Base-by-base conservation (phyloP, 1,140 invertebrate species). In the Drosophila rhopaloa region DNA sequence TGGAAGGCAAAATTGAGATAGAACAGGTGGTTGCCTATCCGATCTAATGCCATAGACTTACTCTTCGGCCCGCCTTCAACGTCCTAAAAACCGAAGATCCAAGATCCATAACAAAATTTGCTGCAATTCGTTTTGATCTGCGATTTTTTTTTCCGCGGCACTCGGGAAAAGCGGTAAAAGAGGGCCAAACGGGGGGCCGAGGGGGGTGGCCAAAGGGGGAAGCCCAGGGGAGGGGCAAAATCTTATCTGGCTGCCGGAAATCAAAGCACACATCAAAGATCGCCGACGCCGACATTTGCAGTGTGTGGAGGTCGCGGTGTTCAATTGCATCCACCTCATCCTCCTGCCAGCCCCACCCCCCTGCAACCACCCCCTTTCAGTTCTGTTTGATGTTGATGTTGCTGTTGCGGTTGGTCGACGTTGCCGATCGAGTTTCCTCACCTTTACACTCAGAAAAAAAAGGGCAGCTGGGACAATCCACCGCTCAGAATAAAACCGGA, bases 211-310 rank as follows among this genome's bases (percentile, higher is more conserved):
- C 19, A 38, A 16, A 11, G 37, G 19, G 19, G 14, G 24, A 16
- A 41, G 14, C 40, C n/a, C 50, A 13, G 38, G 1, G 63, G 19
- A 40, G 32, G 29, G 46, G 68, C 48, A 67, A 77, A 91, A 88
- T 91, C 88, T 91, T 91, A 91, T 91, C 88, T 88, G 62, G 67
- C 83, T 83, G 88, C 88, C 88, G 88, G 88, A 91, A 91, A 91
- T 91, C 88, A 91, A 91, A 91, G 88, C 75, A 77, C 71, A 91
- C 88, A 84, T 91, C 88, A 91, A 91, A 91, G 88, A 73, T 76
- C 58, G 56, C 77, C 70, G 79, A 61, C 81, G 66, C 68, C 61
- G 82, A 43, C 81, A 46, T 38, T 55, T 51, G 67, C 70, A 65
- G 46, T 71, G 41, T 61, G 59, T 63, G 51, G 60, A 60, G 79